Base-by-base conservation (phyloP, 1,140 invertebrate species). In the Grapholita molesta region DNA sequence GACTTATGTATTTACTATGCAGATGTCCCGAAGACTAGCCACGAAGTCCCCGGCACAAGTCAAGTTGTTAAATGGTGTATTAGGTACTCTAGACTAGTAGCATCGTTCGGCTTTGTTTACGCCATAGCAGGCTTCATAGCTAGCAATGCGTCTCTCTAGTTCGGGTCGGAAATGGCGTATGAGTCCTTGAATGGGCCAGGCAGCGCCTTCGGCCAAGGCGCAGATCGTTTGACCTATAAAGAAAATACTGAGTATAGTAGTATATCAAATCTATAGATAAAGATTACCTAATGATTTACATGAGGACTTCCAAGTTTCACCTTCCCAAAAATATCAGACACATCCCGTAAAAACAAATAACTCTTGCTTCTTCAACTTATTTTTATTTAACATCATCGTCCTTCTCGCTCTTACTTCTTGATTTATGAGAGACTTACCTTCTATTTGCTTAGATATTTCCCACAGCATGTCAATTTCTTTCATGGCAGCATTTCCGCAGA, bases 361-460 rank as follows among this genome's bases (percentile, higher is more conserved):
- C 35, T 15, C 9, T 38, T 38, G 7, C 35, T 15, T 6, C 35
- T 3, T 4, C 5, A 38, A 9, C 35, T 35, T 9, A 3, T 33
- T 2, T 9, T 33, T 33, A 9, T 33, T 33, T 9, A 11, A 33
- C 11, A 33, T 33, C 4, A 11, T 33, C 9, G 11, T 33, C 32
- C n/a, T 3, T 38, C 33, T 38, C 5, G 3, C n/a, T n/a, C n/a
- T n/a, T n/a, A n/a, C n/a, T n/a, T n/a, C n/a, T n/a, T 1, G 33
- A 12, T 12, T 38, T 15, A 5, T 38, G 35, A n/a, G n/a, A 38
- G 25, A 23, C 42, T 66, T 25, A 92, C 91, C 97, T 95, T 99
- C 99, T 89, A 99, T 99, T 93, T 99, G 99, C 93, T 99, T 99
- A 71, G 97, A 99, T 67, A 99, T 93, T 92, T 99, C 99, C 97